A percentile compares a stretch with the other conserved stretches of the same genome.
Conservation (phyloP, 2,113 vertebrate species). For the Aspidoscelis tigris region DNA sequence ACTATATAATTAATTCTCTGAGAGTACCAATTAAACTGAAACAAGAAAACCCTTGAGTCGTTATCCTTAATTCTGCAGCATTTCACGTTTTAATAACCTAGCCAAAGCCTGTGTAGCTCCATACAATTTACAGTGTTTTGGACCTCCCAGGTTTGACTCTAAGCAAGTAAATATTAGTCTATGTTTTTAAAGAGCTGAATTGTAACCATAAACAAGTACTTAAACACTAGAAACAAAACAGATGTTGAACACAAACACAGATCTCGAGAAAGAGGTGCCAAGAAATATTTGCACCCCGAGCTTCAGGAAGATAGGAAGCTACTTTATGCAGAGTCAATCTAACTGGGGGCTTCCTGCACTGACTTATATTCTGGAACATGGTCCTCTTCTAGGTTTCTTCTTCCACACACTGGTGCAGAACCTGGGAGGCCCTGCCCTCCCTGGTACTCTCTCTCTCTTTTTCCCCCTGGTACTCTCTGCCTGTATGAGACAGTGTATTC, state of each 20-base stretch:
- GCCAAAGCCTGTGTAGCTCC: not conserved
- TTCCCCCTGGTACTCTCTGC: too few relatives aligned
- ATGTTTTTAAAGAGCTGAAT: constrained; percentile 19
- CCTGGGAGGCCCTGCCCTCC: too few relatives aligned
- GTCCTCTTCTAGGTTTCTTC: too few relatives aligned
- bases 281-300: constrained; percentile 15
- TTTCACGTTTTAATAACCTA: constrained; percentile 44
- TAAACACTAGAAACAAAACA: constrained; percentile 54
- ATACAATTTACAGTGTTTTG: not conserved
- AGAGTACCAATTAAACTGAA: constrained; percentile 21
- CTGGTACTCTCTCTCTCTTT: too few relatives aligned
- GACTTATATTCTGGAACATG: too few relatives aligned
- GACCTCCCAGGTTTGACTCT: constrained; percentile 31
- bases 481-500: too few relatives aligned
- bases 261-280: not conserved
- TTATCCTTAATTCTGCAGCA: constrained; percentile 52
- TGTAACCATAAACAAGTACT: constrained; percentile 45
- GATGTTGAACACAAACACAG: constrained; percentile 48
- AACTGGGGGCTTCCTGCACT: too few relatives aligned
- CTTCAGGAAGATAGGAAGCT: not conserved
- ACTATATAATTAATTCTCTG: constrained; percentile 24
- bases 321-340: too few relatives aligned
- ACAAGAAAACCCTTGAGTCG: not conserved
- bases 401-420: too few relatives aligned
- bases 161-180: constrained; percentile 43